phyloP scores from a whole-genome alignment of 2,888 invertebrate genomes.

The Dusona sp. region DNA sequence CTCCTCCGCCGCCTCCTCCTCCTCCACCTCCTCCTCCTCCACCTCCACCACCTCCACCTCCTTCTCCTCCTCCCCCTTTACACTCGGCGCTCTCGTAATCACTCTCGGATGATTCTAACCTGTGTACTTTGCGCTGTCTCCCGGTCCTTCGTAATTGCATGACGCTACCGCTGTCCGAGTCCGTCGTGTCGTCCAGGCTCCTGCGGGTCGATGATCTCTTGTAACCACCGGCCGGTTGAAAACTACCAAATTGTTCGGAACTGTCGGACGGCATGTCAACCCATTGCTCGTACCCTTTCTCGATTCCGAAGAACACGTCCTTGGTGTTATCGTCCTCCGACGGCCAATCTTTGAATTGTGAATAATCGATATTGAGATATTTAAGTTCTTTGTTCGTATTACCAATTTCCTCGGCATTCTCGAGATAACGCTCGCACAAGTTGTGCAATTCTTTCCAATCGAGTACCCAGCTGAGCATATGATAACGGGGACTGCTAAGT shows the following conservation, averaged over 20 bases:
- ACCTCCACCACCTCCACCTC: too few relatives aligned
- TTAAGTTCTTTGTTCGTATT: slow-evolving; percentile 90
- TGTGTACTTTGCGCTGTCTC: slow-evolving; percentile 78
- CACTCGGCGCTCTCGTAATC: slow-evolving; percentile 81
- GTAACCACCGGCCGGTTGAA: slow-evolving; percentile 79
- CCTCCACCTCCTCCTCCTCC: too few relatives aligned
- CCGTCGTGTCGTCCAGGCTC: slow-evolving; percentile 80
- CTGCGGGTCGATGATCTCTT: slow-evolving; percentile 78
- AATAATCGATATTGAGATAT: slow-evolving; percentile 90
- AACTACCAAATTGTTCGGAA: slow-evolving; percentile 81
- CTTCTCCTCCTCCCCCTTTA: slow-evolving; percentile 62
- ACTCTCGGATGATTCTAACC: slow-evolving; percentile 82
- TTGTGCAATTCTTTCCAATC: slow-evolving; percentile 86
- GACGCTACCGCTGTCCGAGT: slow-evolving; percentile 81
- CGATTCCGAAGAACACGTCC: slow-evolving; percentile 87
- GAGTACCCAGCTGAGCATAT: slow-evolving; percentile 90
- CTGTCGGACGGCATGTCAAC: slow-evolving; percentile 80
- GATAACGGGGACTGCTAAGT: slow-evolving; percentile 89
- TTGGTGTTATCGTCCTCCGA: slow-evolving; percentile 86
- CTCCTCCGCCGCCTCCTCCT: too few relatives aligned
- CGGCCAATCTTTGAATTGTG: slow-evolving; percentile 88
- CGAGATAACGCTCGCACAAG: slow-evolving; percentile 87
- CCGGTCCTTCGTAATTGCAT: slow-evolving; percentile 76
- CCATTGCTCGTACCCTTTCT: slow-evolving; percentile 87
- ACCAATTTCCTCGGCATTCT: slow-evolving; percentile 87